phyloP scores from a whole-genome alignment of 2,888 invertebrate species.

The Cataglyphis rosenhaueri region DNA sequence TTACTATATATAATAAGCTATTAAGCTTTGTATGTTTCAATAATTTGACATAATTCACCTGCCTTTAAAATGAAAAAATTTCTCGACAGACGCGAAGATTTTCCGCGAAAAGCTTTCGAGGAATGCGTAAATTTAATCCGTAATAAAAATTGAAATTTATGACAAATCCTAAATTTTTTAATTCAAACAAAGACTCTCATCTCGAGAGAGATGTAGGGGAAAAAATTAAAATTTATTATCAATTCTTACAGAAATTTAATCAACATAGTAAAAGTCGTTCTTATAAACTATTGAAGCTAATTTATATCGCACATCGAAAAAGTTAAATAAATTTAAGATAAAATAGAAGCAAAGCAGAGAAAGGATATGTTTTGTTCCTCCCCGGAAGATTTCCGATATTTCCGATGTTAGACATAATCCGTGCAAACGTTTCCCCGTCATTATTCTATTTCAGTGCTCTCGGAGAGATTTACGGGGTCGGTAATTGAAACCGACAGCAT shows the following conservation, averaged over 20 bases:
- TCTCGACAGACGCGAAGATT: not conserved
- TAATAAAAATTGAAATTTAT: slow-evolving; percentile 10
- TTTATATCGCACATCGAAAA: not conserved
- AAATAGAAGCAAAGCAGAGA: not conserved
- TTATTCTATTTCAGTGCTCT: slow-evolving; percentile 64
- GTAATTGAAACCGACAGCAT: slow-evolving; percentile 69
- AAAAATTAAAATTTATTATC: not conserved
- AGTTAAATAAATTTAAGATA: slow-evolving; percentile 1
- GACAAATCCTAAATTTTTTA: not conserved
- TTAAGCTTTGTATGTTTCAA: slow-evolving; percentile 20
- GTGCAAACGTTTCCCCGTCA: slow-evolving; percentile 39
- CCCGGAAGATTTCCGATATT: not conserved
- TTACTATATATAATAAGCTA: not conserved
- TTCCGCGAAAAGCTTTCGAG: not conserved
- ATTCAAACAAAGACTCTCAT: not conserved
- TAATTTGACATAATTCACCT: not conserved
- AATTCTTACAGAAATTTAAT: not conserved
- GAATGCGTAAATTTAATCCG: not conserved
- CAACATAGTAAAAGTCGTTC: not conserved
- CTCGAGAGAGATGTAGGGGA: not conserved
- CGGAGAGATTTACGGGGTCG: slow-evolving; percentile 54
- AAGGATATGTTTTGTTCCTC: not conserved
- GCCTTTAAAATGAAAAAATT: not conserved
- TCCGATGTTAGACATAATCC: slow-evolving; percentile 21
- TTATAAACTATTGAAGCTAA: not conserved